A percentile compares a stretch with the other conserved stretches of the same genome.
Conservation (phyloP, 2,888 invertebrate genomes). For the Netelia virgata region DNA sequence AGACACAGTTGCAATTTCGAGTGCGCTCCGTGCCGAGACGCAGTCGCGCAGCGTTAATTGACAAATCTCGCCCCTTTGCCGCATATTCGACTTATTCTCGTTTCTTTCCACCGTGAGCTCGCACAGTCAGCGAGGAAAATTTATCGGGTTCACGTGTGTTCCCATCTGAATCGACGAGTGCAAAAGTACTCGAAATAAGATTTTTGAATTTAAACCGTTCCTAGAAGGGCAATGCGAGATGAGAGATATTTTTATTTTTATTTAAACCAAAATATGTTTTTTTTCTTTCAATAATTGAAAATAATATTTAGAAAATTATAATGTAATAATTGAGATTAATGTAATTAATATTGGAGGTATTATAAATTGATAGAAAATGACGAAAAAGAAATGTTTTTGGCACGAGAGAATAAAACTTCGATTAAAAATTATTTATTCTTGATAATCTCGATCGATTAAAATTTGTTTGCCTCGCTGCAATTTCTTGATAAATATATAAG, state of each 20-base stretch:
- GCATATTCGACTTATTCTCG: slow-evolving; percentile 11
- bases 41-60: slow-evolving; percentile 49
- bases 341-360: too few species aligned
- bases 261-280: neutral
- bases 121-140: slow-evolving; percentile 23
- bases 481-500: slow-evolving; percentile 24
- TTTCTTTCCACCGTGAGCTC: neutral
- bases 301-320: neutral
- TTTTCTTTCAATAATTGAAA: too few species aligned
- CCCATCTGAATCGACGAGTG: slow-evolving; percentile 4
- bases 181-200: slow-evolving; percentile 29
- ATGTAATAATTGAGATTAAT: too few species aligned
- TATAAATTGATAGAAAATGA: too few species aligned
- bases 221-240: neutral
- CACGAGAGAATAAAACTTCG: neutral
- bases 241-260: neutral
- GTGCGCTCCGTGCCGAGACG: slow-evolving; percentile 25
- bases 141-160: slow-evolving; percentile 57
- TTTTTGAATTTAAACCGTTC: slow-evolving; percentile 23
- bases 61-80: slow-evolving; percentile 50
- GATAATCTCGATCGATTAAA: neutral
- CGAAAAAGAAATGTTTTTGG: too few species aligned
- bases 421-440: too few species aligned
- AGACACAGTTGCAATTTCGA: slow-evolving; percentile 56
- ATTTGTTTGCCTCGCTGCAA: neutral